These are phyloP conservation scores for Orthonychiurus folsomi DNA, from an alignment of 2,888 invertebrate genomes.

Conservation along the genomic window DNA sequence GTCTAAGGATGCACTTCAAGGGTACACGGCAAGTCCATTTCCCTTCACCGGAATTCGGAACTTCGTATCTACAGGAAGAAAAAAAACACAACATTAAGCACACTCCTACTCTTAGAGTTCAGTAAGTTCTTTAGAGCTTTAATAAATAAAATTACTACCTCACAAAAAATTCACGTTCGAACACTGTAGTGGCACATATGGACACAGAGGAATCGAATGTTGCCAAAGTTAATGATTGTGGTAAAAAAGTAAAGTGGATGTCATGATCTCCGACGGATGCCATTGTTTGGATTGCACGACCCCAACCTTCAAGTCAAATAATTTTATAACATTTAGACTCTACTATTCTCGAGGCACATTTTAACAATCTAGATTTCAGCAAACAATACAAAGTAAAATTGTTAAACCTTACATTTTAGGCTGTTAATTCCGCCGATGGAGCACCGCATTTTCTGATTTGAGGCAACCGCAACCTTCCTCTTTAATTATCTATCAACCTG, in stretches of 20 bases:
- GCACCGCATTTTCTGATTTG: too few species aligned
- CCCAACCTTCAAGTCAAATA: constrained; percentile 37
- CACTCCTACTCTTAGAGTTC: too few species aligned
- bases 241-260: constrained; percentile 27
- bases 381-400: too few species aligned
- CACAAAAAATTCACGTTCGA: constrained; percentile 26
- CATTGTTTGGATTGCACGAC: constrained; percentile 26
- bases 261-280: constrained; percentile 27
- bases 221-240: constrained; percentile 21
- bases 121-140: not conserved
- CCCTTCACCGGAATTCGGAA: constrained; percentile 16
- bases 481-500: too few species aligned
- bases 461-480: too few species aligned
- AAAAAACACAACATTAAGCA: too few species aligned
- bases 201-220: constrained; percentile 24
- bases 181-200: constrained; percentile 20
- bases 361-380: too few species aligned
- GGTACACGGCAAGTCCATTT: constrained; percentile 20
- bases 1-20: constrained; percentile 33
- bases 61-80: constrained; percentile 19
- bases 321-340: too few species aligned
- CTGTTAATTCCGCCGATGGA: too few species aligned
- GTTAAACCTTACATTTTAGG: too few species aligned
- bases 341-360: too few species aligned
- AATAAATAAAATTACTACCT: constrained; percentile 16